phyloP scores from a whole-genome alignment of 2,113 vertebrate species.

The Mormyrus iriodes region DNA sequence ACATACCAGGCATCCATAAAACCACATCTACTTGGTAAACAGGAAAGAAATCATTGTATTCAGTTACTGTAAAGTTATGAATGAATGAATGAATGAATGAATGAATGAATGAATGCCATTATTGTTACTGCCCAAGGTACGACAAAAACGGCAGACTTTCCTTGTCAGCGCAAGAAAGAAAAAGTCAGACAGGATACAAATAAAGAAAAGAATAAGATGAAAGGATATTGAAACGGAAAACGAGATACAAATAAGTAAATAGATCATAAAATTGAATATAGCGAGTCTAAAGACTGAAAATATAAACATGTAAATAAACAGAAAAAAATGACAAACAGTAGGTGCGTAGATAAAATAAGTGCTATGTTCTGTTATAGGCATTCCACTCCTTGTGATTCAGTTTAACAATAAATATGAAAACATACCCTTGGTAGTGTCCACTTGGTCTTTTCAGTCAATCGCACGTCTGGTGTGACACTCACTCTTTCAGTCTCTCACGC shows the following conservation, averaged over 20 bases:
- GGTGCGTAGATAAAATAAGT: no score
- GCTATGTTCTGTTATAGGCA: no score
- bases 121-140: background rate
- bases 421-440: background rate
- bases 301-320: no score
- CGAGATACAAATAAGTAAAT: background rate
- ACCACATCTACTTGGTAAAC: background rate
- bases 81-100: background rate
- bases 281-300: no score
- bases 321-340: no score
- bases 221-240: background rate
- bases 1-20: background rate
- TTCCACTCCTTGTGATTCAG: no score
- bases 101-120: background rate
- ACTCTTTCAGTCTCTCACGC: background rate
- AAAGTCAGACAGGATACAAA: background rate
- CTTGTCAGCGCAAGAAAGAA: background rate
- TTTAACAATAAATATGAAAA: no score
- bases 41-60: background rate
- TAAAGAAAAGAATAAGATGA: background rate
- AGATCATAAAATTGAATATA: background rate
- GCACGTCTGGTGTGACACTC: background rate
- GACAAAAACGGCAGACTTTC: background rate
- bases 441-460: no score
- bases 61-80: background rate